Evolutionary conservation across 2,888 invertebrate genomes (phyloP).

Genomic region (Athetis lepigone): DNA sequence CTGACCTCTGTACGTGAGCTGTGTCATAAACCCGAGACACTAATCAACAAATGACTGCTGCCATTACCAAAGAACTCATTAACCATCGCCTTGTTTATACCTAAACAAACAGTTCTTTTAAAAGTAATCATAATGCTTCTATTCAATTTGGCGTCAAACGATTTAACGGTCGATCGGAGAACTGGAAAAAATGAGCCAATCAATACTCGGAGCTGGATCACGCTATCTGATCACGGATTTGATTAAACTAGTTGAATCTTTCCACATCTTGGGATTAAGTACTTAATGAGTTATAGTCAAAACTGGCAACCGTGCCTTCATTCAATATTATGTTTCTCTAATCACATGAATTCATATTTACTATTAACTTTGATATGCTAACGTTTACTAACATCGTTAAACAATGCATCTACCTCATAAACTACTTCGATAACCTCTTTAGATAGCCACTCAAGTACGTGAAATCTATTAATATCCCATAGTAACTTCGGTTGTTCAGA

Average conservation of each 20-base stretch:
- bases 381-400: slow-evolving; percentile 17
- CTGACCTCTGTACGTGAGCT: slow-evolving; percentile 5
- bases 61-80: slow-evolving; percentile 55
- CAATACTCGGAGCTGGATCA: slow-evolving; percentile 32
- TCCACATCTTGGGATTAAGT: slow-evolving; percentile 16
- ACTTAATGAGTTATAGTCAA: background rate
- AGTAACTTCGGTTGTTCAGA: slow-evolving; percentile 52
- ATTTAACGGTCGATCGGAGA: slow-evolving; percentile 42
- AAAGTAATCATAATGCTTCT: slow-evolving; percentile 42
- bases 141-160: slow-evolving; percentile 45
- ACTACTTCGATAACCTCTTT: slow-evolving; percentile 43
- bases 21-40: slow-evolving; percentile 27
- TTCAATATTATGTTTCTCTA: slow-evolving; percentile 6
- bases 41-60: slow-evolving; percentile 48
- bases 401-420: slow-evolving; percentile 25
- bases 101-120: slow-evolving; percentile 55
- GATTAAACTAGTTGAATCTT: slow-evolving; percentile 29
- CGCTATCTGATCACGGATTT: slow-evolving; percentile 42
- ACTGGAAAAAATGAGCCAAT: slow-evolving; percentile 44
- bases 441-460: slow-evolving; percentile 24
- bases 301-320: background rate
- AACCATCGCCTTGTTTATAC: slow-evolving; percentile 44
- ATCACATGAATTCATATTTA: slow-evolving; percentile 10
- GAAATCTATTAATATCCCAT: slow-evolving; percentile 38
- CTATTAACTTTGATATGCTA: slow-evolving; percentile 14